phyloP scores from a whole-genome alignment of 2,888 invertebrate species.

The Xiphydria camelus region DNA sequence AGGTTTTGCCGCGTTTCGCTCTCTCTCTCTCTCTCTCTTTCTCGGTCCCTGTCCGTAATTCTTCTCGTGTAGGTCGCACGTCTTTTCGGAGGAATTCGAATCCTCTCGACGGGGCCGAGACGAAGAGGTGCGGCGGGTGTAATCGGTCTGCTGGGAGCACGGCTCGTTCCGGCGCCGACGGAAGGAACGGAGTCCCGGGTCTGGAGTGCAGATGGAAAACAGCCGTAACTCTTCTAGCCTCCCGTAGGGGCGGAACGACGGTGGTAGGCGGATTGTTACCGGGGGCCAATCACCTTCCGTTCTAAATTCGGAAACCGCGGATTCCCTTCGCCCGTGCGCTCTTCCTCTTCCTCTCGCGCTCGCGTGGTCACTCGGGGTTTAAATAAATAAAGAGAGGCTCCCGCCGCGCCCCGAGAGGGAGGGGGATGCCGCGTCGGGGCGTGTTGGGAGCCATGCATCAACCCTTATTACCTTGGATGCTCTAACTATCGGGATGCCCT shows the following conservation, averaged over 20 bases:
- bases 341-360: constrained; percentile 3
- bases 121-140: constrained; percentile 17
- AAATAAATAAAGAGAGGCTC: constrained; percentile 43
- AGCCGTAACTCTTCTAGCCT: constrained; percentile 17
- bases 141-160: constrained; percentile 39
- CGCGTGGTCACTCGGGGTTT: constrained; percentile 30
- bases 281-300: constrained; percentile 4
- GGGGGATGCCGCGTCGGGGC: constrained; percentile 25
- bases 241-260: neutral
- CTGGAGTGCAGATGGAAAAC: constrained; percentile 18
- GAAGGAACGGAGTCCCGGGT: constrained; percentile 18
- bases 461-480: constrained; percentile 46
- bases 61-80: constrained; percentile 10
- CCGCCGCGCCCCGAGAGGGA: constrained; percentile 23
- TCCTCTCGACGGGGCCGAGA: neutral
- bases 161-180: neutral
- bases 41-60: constrained; percentile 10
- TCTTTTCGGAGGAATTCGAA: constrained; percentile 4
- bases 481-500: constrained; percentile 46
- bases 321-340: constrained; percentile 5
- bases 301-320: constrained; percentile 13
- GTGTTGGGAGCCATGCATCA: constrained; percentile 51
- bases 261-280: constrained; percentile 13
- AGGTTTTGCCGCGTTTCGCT: neutral
- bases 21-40: neutral